These are phyloP conservation scores for Calameuta idolon DNA, from an alignment of 2,888 invertebrate species.

Conservation along the genomic window DNA sequence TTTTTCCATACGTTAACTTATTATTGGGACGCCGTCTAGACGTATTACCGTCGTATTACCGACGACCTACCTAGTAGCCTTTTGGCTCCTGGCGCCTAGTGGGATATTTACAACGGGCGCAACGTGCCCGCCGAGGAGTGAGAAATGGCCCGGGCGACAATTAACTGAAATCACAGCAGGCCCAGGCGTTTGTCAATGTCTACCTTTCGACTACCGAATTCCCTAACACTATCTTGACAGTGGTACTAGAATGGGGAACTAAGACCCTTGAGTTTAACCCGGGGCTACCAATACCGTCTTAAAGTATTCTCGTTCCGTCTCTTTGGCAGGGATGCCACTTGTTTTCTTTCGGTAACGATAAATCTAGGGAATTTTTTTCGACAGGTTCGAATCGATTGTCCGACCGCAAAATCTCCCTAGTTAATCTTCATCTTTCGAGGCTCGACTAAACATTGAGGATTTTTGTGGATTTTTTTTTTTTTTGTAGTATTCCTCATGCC, in stretches of 20 bases:
- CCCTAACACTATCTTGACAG: not conserved
- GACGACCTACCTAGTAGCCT: conserved; percentile 39
- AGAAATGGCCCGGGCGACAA: conserved; percentile 62
- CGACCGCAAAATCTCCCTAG: not conserved
- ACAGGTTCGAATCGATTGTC: not conserved
- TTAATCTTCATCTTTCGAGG: not conserved
- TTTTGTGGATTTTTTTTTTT: not conserved
- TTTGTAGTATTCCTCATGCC: not conserved
- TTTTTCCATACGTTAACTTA: not conserved
- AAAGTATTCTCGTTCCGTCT: not conserved
- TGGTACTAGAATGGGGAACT: not conserved
- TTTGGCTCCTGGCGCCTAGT: conserved; percentile 51
- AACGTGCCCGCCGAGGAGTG: conserved; percentile 43
- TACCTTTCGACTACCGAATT: conserved; percentile 27
- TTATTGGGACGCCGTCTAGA: not conserved
- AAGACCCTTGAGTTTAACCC: not conserved
- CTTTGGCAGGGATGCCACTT: not conserved
- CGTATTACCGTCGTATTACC: not conserved
- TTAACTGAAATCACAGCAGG: conserved; percentile 63
- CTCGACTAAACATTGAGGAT: not conserved
- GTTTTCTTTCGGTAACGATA: not conserved
- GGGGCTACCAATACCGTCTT: not conserved
- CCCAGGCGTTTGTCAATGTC: conserved; percentile 61
- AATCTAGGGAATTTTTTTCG: not conserved
- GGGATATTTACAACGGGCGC: conserved; percentile 58